These are phyloP conservation scores for Craterocephalus amniculus DNA, from an alignment of 2,797 vertebrate species.

Conservation along the genomic window DNA sequence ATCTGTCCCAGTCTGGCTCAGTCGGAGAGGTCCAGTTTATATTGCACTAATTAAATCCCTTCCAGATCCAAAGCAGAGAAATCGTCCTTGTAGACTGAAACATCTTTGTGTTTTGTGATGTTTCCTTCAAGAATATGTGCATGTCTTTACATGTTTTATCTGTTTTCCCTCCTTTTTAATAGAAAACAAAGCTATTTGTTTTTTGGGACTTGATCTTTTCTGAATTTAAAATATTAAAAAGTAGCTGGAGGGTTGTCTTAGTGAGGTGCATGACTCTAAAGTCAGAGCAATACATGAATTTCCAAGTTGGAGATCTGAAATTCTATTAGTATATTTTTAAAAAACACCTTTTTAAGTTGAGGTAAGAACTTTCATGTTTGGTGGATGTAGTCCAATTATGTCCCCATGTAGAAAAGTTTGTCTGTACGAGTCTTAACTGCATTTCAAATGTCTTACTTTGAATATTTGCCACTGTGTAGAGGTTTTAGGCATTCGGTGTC, in stretches of 20 bases:
- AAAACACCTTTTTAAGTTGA: not conserved
- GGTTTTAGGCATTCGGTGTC: conserved; percentile 3
- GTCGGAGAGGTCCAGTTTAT: conserved; percentile 59
- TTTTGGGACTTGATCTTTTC: not conserved
- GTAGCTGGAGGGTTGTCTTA: not conserved
- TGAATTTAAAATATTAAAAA: not conserved
- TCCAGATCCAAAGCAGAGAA: conserved; percentile 59
- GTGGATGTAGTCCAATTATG: conserved; percentile 23
- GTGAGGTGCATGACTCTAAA: conserved; percentile 10
- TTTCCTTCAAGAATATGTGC: conserved; percentile 38
- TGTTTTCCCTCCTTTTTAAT: not conserved
- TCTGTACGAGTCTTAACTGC: conserved; percentile 78
- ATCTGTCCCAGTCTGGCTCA: conserved; percentile 28
- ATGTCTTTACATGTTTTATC: conserved; percentile 43
- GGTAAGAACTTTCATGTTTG: conserved; percentile 1
- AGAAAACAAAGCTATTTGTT: no score
- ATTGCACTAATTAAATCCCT: conserved; percentile 77
- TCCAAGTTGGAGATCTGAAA: not conserved
- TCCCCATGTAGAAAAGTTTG: conserved; percentile 28
- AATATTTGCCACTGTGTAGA: conserved; percentile 45
- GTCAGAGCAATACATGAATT: not conserved
- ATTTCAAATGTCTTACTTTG: conserved; percentile 77
- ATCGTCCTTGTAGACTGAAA: conserved; percentile 42
- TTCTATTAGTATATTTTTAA: not conserved
- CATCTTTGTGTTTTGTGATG: conserved; percentile 40